Percentiles rank a stretch among this genome's conserved stretches.
phyloP scores from a whole-genome alignment of 2,797 vertebrate species.

The Danio choprae region DNA sequence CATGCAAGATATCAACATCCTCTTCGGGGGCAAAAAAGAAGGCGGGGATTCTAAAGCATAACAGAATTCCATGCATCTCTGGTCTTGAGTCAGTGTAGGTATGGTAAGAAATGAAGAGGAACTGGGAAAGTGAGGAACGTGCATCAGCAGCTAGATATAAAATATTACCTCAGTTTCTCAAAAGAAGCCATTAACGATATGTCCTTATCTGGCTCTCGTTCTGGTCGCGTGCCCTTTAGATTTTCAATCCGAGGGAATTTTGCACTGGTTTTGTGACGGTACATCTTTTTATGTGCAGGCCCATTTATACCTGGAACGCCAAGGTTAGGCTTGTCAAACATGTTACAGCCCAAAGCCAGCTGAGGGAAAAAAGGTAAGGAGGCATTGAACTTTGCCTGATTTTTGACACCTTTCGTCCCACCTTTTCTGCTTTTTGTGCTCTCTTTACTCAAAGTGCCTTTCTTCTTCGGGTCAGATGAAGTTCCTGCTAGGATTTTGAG shows the following conservation, averaged over 20 bases:
- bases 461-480: conserved; percentile 94
- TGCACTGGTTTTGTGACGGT: conserved; percentile 98
- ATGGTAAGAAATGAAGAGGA: conserved; percentile 87
- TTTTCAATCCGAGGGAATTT: conserved; percentile 97
- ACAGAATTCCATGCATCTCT: conserved; percentile 95
- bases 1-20: conserved; percentile 92
- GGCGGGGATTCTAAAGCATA: conserved; percentile 67
- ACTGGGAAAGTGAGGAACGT: conserved; percentile 83
- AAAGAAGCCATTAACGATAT: conserved; percentile 95
- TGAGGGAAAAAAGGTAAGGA: conserved; percentile 87
- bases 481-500: conserved; percentile 98
- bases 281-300: conserved; percentile 99
- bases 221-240: conserved; percentile 92
- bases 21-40: conserved; percentile 80
- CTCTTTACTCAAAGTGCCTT: conserved; percentile 80
- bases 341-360: conserved; percentile 86
- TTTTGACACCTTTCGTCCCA: conserved; percentile 89
- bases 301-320: conserved; percentile 91
- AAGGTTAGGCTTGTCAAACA: conserved; percentile 97
- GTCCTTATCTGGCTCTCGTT: conserved; percentile 95
- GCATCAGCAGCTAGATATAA: conserved; percentile 92
- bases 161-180: conserved; percentile 99
- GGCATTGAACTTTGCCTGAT: conserved; percentile 85
- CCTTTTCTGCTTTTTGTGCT: conserved; percentile 88
- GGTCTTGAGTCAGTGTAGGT: conserved; percentile 87